These are phyloP conservation scores for Danionella cerebrum DNA, from an alignment of 2,113 vertebrate species.

Conservation along the genomic window DNA sequence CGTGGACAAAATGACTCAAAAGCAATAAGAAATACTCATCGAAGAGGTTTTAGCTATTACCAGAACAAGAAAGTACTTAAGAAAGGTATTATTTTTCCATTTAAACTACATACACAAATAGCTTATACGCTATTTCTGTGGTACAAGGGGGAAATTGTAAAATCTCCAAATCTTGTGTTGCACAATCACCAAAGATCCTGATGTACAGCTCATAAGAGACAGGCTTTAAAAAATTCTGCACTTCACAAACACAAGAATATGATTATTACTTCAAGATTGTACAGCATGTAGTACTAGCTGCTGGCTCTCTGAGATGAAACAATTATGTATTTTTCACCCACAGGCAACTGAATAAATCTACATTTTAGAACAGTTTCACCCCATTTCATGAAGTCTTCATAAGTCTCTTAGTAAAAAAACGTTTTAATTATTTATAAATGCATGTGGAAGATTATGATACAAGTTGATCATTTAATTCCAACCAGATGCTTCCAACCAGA, in stretches of 20 bases:
- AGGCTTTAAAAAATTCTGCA: background rate
- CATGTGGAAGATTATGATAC: background rate
- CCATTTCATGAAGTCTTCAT: background rate
- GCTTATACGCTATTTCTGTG: no score
- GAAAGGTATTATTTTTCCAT: no score
- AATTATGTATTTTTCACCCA: background rate
- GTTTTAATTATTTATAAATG: constrained; percentile 1
- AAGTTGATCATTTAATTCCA: background rate
- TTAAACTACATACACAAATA: no score
- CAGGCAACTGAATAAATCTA: background rate
- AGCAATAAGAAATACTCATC: no score
- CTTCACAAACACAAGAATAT: constrained; percentile 3
- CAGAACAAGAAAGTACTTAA: no score
- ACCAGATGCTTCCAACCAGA: background rate
- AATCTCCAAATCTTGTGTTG: background rate
- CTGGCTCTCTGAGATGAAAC: background rate
- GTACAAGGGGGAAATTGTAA: background rate
- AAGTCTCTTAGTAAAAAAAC: background rate
- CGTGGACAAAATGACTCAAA: no score
- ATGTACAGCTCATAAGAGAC: background rate
- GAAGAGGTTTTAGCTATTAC: no score
- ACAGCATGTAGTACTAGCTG: background rate
- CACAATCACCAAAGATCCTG: background rate
- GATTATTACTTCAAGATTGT: background rate
- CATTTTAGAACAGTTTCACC: background rate